Conservation (phyloP, 2,888 invertebrate genomes). For the Zootermopsis nevadensis region DNA sequence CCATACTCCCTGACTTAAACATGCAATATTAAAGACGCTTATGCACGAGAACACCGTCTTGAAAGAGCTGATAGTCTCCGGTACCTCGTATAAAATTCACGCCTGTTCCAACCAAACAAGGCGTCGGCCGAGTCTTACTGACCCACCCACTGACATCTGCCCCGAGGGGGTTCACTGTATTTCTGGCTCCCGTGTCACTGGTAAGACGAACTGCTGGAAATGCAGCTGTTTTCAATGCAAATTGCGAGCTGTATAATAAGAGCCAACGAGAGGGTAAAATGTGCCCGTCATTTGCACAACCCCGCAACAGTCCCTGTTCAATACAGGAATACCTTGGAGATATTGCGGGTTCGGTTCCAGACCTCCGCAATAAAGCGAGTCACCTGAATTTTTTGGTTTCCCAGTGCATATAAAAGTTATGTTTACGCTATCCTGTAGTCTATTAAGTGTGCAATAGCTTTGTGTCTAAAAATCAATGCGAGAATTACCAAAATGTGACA, state of each 20-base stretch:
- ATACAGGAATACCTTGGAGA: no score
- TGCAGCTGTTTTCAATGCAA: not conserved
- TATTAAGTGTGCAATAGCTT: no score
- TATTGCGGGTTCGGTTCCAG: no score
- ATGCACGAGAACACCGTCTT: not conserved
- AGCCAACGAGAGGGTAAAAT: not conserved
- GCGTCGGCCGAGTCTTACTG: not conserved
- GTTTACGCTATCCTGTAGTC: no score
- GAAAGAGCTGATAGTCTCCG: not conserved
- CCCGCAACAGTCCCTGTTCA: no score
- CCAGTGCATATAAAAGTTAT: no score
- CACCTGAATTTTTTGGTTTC: no score
- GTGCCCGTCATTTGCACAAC: no score
- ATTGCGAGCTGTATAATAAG: not conserved
- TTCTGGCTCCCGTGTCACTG: not conserved
- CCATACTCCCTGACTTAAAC: no score
- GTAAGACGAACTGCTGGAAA: not conserved
- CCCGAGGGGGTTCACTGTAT: not conserved
- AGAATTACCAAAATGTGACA: no score
- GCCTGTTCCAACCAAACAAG: not conserved
- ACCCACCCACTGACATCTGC: conserved; percentile 24
- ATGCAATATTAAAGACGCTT: not conserved
- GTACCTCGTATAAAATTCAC: not conserved
- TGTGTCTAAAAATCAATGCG: no score
- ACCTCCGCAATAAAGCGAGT: no score